Base-by-base conservation (phyloP, 2,113 vertebrate species). In the Sula dactylatra region DNA sequence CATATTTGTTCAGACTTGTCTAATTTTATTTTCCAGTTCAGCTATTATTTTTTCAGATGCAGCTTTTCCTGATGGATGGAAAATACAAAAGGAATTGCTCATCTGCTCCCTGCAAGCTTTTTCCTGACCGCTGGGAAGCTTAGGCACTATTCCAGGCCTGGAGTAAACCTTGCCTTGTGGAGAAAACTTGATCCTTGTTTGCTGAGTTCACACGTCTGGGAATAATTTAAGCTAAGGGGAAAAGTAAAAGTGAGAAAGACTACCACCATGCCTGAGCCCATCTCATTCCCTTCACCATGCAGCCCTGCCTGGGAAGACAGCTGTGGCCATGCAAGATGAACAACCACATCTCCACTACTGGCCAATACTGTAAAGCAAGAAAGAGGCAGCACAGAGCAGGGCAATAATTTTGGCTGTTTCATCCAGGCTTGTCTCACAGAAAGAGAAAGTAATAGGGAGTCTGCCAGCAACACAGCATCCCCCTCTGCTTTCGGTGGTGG, bases 1-100 rank as follows among this genome's bases (percentile, higher is more conserved):
- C 85, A 62, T 93, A 93, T 92, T 95, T 94, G 89, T 95, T 97
- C 94, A 92, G 84, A 93, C 88, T 90, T 94, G 91, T 92, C 95
- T 97, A 93, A 95, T 95, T 97, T 96, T 91, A 94, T 96, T 98
- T 98, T 97, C 96, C 97, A 97, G 85, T 54, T 83, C 90, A 95
- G 97, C 92, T 96, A 89, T 90, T 96, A 92, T 97, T 93, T 97
- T 96, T 95, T 97, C 96, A 95, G 94, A 93, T 94, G 91, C 90
- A 96, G 91, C 92, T 93, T 74, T 84, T 93, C 94, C 76, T 95
- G 77, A 66, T 86, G 89, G 95, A 93, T 90, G 83, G 56, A 93
- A 97, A 94, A 97, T 96, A 83, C 82, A 94, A 88, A 94, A 93
- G 88, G 70, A 91, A 83, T 96, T 61, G 10, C 93, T 97, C 82